Evolutionary conservation across 2,888 invertebrate genomes (phyloP), one percentile per base, ranked within the genome.

Genomic region (Choristoneura rosaceana): DNA sequence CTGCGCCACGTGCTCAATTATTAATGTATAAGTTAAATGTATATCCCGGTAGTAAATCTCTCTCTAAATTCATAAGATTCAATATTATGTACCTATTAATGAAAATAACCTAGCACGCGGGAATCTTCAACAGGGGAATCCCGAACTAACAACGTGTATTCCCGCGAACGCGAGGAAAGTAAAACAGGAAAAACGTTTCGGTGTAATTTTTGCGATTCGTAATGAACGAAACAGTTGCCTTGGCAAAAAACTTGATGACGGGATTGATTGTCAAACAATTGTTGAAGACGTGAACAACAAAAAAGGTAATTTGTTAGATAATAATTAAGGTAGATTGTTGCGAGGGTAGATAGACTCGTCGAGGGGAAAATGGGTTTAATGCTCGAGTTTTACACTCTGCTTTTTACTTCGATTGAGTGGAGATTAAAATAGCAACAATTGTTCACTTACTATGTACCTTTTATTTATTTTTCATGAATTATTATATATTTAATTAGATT

Each of bases 241-340:
- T 3, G 50, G 25, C 12, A 55, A 55, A 55, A 25, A 55, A 17
- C 10, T 12, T 15, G 50, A 55, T 12, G 25, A 55, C 17, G 55
- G 25, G 55, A 55, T 55, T 55, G 10, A 55, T 25, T 55, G 25
- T 55, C 25, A 3, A 25, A 12, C 55, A 55, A 25, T 55, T 25
- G 25, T 25, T 55, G 4, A 55, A 55, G 8, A 3, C 25, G 55
- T 55, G 55, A 25, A 25, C 25, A 25, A 25, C 25, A 25, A 67
- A 58, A 62, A 61, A 15, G 33, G 17, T 15, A 43, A 62, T 67
- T 64, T 64, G 47, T 66, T 71, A 65, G 41, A 38, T 63, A 55
- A 65, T 17, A 38, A 55, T 67, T 68, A 50, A 1, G 2, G 25
- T 25, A 25, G 25, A 25, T 25, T 25, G 25, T n/a, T n/a, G n/a